Evolutionary conservation across 1,140 invertebrate genomes (phyloP), one percentile per base, ranked within the genome.

Genomic region (Ceratina australensis): DNA sequence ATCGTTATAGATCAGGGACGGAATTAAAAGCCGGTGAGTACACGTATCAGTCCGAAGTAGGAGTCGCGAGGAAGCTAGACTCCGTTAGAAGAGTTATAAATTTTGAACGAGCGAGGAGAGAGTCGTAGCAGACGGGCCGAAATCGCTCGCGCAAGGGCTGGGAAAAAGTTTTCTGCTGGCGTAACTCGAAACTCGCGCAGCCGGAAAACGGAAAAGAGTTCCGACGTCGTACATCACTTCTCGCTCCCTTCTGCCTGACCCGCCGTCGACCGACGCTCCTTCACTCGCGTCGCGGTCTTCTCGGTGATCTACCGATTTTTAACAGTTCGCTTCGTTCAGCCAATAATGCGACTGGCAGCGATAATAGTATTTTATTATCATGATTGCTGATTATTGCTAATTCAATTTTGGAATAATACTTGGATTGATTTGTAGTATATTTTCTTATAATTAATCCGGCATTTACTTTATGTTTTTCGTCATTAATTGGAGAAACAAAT

Each of bases 31-130:
- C 3, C 26, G 20, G 33, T 60, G 63, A 60, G 7, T 33, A 78
- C 78, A 63, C 60, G 66, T 71, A 60, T 1, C n/a, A 13, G 42
- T 18, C 52, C 22, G 66, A 72, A 85, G 76, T 76, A 63, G 75
- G 82, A 83, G 81, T 76, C 75, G 54, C 24, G 66, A 85, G 81
- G 81, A 86, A 84, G 87, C 88, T 89, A 84, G 86, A 90, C 91
- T 89, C 89, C 87, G 88, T 91, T 91, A 89, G 88, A 81, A 80
- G 77, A 87, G 86, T 90, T 91, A 91, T 91, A 91, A 91, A 91
- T 91, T 90, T 86, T 85, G 80, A 80, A 76, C n/a, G n/a, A n/a
- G n/a, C n/a, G n/a, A n/a, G n/a, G n/a, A 86, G 22, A 49, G 63
- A 65, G 13, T 20, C 1, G 85, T 75, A 69, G 33, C 5, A 42